Percentiles rank a stretch among this genome's conserved stretches.
These are phyloP conservation scores for Macrotus californicus DNA, from an alignment of 2,113 vertebrate genomes.

Conservation along the genomic window DNA sequence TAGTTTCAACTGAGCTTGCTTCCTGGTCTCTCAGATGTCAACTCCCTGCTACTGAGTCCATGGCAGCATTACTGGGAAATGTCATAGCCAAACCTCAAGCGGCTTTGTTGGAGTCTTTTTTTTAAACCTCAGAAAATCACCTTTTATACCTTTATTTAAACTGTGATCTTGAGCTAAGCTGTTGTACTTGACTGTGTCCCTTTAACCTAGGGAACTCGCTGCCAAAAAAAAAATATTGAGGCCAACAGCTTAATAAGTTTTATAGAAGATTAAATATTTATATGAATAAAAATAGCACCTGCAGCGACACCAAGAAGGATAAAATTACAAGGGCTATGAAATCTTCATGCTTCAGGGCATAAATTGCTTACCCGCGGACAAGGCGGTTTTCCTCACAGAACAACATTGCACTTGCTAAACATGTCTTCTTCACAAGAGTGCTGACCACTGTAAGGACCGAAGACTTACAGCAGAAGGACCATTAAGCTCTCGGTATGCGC, in stretches of 20 bases:
- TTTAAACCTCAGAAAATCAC: conserved; percentile 58
- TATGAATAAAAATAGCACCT: conserved; percentile 75
- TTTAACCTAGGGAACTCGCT: conserved; percentile 66
- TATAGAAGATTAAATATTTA: conserved; percentile 77
- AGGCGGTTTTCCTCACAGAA: not conserved
- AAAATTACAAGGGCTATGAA: conserved; percentile 72
- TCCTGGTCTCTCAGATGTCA: not conserved
- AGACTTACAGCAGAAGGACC: not conserved
- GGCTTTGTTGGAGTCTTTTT: conserved; percentile 23
- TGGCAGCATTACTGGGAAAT: not conserved
- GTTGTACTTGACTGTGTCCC: conserved; percentile 62
- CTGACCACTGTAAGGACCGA: conserved; percentile 13
- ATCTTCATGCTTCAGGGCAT: conserved; percentile 73
- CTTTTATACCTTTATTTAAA: conserved; percentile 63
- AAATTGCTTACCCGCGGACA: conserved; percentile 64
- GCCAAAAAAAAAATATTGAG: conserved; percentile 70
- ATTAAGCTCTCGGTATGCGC: not conserved
- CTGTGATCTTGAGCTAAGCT: conserved; percentile 64
- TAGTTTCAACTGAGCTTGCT: not conserved
- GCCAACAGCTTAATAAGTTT: conserved; percentile 76
- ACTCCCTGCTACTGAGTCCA: not conserved
- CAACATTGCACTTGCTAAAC: conserved; percentile 21
- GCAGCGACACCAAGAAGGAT: conserved; percentile 69
- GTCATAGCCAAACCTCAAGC: conserved; percentile 10
- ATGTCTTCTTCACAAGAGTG: conserved; percentile 3